phyloP scores from a whole-genome alignment of 1,140 invertebrate genomes.

The Drosophila bipectinata region DNA sequence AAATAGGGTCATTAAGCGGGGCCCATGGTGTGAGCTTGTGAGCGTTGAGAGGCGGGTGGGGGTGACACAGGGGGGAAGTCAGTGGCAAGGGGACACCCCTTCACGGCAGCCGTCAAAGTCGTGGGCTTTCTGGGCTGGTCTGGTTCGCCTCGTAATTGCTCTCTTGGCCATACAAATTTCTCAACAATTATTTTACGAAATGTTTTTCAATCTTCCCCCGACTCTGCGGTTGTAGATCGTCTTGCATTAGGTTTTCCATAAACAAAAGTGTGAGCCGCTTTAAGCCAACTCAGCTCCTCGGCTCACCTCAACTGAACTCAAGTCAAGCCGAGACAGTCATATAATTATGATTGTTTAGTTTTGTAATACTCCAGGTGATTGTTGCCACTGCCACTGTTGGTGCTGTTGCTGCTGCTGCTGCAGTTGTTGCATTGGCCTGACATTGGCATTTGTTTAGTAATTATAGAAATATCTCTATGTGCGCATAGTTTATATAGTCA shows the following conservation, averaged over 20 bases:
- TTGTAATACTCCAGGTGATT: constrained; percentile 45
- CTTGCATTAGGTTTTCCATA: constrained; percentile 64
- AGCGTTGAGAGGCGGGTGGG: background rate
- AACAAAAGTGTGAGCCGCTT: constrained; percentile 71
- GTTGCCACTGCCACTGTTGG: constrained; percentile 34
- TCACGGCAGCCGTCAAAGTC: constrained; percentile 8
- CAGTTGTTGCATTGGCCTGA: constrained; percentile 53
- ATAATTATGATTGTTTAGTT: constrained; percentile 69
- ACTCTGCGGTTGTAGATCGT: constrained; percentile 16
- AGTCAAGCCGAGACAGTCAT: constrained; percentile 38
- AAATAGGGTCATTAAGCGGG: constrained; percentile 79
- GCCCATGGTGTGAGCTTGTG: constrained; percentile 45
- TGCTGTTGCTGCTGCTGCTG: constrained; percentile 4
- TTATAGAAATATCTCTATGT: constrained; percentile 67
- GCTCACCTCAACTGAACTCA: constrained; percentile 24
- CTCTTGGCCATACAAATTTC: constrained; percentile 69
- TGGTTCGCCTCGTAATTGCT: constrained; percentile 46
- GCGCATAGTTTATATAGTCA: constrained; percentile 57
- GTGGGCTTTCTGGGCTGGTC: constrained; percentile 33
- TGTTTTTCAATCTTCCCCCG: constrained; percentile 67
- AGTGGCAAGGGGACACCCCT: background rate
- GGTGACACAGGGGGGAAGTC: constrained; percentile 4
- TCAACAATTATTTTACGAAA: constrained; percentile 80
- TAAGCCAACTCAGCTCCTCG: constrained; percentile 39
- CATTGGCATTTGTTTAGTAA: constrained; percentile 75